phyloP scores from a whole-genome alignment of 30 jellyfish, hydroid and myxozoan species.

The Turritopsis rubra region DNA sequence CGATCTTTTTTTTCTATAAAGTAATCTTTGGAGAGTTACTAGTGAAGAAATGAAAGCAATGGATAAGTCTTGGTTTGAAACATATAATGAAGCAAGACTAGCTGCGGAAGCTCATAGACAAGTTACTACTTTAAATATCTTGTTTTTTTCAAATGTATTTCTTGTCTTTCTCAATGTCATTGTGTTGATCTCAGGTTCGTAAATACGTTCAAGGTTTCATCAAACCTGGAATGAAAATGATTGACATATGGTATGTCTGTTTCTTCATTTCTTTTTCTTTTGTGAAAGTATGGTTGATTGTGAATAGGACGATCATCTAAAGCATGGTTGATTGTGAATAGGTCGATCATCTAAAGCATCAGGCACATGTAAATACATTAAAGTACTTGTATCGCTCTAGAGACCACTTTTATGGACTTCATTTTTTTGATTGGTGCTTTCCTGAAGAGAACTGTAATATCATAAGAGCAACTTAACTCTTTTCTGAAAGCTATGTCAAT shows the following conservation, averaged over 20 bases:
- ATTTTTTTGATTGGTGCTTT: neutral
- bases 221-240: conserved; percentile 97
- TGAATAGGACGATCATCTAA: no score
- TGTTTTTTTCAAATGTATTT: neutral
- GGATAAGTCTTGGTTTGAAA: conserved; percentile 64
- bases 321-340: no score
- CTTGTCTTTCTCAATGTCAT: neutral
- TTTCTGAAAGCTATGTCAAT: no score
- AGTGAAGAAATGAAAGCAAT: conserved; percentile 84
- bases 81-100: conserved; percentile 83
- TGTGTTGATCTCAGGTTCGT: conserved; percentile 58
- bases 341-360: no score
- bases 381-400: no score
- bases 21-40: conserved; percentile 93
- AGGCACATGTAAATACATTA: no score
- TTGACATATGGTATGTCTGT: conserved; percentile 89
- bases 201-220: conserved; percentile 81
- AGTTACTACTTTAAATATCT: conserved; percentile 30
- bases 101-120: conserved; percentile 99
- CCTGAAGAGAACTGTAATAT: no score
- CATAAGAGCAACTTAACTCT: no score
- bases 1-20: neutral
- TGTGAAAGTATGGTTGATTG: no score
- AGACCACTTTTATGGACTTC: no score
- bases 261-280: neutral